phyloP scores from a whole-genome alignment of 2,888 invertebrate species.

The Yponomeuta sedellus region DNA sequence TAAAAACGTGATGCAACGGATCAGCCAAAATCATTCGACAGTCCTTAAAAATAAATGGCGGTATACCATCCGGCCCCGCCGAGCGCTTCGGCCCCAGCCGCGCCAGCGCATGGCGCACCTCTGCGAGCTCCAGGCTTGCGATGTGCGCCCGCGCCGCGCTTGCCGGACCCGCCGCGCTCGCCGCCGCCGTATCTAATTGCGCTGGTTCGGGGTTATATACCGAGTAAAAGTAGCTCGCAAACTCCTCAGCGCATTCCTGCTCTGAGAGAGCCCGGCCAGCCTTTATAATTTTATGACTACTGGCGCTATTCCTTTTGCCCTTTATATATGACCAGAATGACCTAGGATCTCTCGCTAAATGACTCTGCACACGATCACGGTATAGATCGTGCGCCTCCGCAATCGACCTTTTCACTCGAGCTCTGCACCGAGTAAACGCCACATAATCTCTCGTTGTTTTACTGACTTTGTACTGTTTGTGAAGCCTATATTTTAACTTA shows the following conservation, averaged over 20 bases:
- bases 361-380: constrained; percentile 7
- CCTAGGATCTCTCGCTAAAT: constrained; percentile 16
- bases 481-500: constrained; percentile 14
- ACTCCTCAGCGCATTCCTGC: constrained; percentile 14
- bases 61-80: constrained; percentile 19
- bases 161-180: constrained; percentile 2
- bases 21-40: constrained; percentile 16
- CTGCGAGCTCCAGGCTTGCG: neutral
- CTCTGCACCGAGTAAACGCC: constrained; percentile 14
- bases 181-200: neutral
- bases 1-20: constrained; percentile 15
- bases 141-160: constrained; percentile 10
- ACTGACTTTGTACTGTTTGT: constrained; percentile 17
- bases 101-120: constrained; percentile 15
- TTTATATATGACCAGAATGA: constrained; percentile 19
- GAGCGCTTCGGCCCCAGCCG: constrained; percentile 17
- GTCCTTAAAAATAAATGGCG: constrained; percentile 19
- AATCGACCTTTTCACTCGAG: constrained; percentile 12
- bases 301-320: neutral
- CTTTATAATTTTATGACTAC: constrained; percentile 9
- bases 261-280: constrained; percentile 14
- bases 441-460: constrained; percentile 12
- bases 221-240: constrained; percentile 17
- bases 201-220: constrained; percentile 15
- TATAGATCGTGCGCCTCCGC: constrained; percentile 10